Evolutionary conservation across 1,140 invertebrate species (phyloP), one percentile per base, ranked within the genome.

Genomic region (Zaprionus ghesquierei): DNA sequence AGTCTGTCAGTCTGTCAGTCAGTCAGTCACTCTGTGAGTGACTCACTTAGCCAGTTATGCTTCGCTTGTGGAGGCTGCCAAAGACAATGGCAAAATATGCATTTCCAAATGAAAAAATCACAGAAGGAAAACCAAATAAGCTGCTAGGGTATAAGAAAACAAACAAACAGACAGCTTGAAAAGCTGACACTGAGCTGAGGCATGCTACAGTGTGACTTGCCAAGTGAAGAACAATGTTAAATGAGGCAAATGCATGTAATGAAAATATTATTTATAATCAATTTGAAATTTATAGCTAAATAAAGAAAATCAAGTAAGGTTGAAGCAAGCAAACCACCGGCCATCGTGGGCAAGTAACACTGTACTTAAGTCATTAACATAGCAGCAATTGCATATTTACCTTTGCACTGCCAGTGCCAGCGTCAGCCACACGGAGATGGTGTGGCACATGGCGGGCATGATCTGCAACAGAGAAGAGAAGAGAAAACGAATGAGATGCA

Each of bases 351-450:
- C 0, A 15, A 3, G 20, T 4, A 15, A 1, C 2, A 41, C 55
- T 58, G 44, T 63, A 35, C 10, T n/a, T n/a, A n/a, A n/a, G n/a
- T n/a, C 5, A 13, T 35, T 13, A 12, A 20, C 12, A 13, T 31
- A 56, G 38, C 35, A 29, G 35, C 65, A 68, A 75, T 79, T 79
- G 55, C 69, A 89, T 76, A 81, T 75, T 87, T 90, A 92, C 91
- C 96, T 93, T 93, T 98, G 97, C 1, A 97, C 95, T 3, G 97
- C 97, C 29, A 98, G 92, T 1, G 96, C 95, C 62, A 98, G 92
- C 0, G 97, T 98, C 66, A 98, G 92, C 96, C 97, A 98, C 49
- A 98, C 97, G 66, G 97, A 98, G 1, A 97, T 96, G 1, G 97
- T 98, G 93, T 98, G 97, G 91, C 98, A 98, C 89, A 98, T 94